phyloP scores from a whole-genome alignment of 2,888 invertebrate species.

The Dasysyrphus tricinctus region DNA sequence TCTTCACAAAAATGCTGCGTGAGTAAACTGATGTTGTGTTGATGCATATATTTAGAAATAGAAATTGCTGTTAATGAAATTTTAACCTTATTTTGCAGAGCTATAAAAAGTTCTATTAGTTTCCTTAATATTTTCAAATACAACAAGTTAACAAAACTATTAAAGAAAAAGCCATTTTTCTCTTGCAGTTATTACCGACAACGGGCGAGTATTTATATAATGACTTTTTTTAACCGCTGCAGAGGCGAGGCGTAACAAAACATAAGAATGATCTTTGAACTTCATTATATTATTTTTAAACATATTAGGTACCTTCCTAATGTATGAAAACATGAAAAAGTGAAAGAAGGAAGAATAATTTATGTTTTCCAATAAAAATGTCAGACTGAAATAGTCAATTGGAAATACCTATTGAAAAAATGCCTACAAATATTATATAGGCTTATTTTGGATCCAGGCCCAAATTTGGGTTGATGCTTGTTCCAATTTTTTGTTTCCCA shows the following conservation, averaged over 20 bases:
- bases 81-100: slow-evolving; percentile 28
- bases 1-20: not conserved
- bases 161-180: not conserved
- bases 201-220: not conserved
- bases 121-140: not conserved
- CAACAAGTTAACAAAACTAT: slow-evolving; percentile 19
- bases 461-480: not conserved
- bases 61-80: slow-evolving; percentile 46
- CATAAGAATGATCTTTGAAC: not conserved
- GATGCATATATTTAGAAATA: not conserved
- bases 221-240: not conserved
- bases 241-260: not conserved
- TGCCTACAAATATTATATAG: too few relatives aligned
- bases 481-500: not conserved
- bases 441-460: too few relatives aligned
- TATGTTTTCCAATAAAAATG: not conserved
- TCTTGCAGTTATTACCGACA: not conserved
- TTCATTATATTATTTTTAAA: not conserved
- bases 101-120: not conserved
- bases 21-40: not conserved
- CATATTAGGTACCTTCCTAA: too few relatives aligned
- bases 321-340: not conserved
- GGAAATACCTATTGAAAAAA: too few relatives aligned
- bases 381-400: too few relatives aligned
- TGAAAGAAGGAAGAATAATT: not conserved